Base-by-base conservation (phyloP, 2,888 invertebrate species). In the Polyommatus icarus region DNA sequence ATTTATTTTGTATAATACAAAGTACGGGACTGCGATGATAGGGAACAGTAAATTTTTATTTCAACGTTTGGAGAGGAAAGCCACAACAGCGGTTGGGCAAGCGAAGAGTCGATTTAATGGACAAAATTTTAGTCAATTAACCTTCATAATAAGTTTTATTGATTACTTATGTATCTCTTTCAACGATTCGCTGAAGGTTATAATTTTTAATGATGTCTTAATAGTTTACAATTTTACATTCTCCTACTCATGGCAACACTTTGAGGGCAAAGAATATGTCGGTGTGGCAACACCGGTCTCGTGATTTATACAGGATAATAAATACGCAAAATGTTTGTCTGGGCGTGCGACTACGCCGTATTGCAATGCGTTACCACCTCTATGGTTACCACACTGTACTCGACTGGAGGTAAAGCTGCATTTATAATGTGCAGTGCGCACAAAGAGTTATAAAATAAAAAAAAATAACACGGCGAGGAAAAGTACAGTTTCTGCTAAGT, bases 341-440 rank as follows among this genome's bases (percentile, higher is more conserved):
- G 50, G 24, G n/a, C 46, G 72, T 40, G 36, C 71, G 32, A 18
- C 24, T 12, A 50, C 40, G 10, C 50, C 6, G 24, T 12, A 50
- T 12, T 46, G 71, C 40, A 71, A 32, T 20, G 46, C 40, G 46
- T 40, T 59, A 20, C 59, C 61, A 40, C 72, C n/a, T n/a, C n/a
- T n/a, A n/a, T n/a, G n/a, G 46, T 40, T 59, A 20, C 59, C 61
- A 40, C 72, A 40, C 40, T 12, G 46, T 36, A 46, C 24, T 46
- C 3, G 24, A 46, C 10, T 20, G 73, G 5, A n/a, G 46, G 73
- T 73, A 40, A 46, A 6, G 46, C 20, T 5, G 50, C 20, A 24
- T 73, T 4, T 46, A 73, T n/a, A 73, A 24, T 24, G 3, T 80
- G 80, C n/a, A n/a, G n/a, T n/a, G n/a, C n/a, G n/a, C n/a, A n/a